Percentiles rank a stretch among this genome's conserved stretches.
Evolutionary conservation across 1,140 invertebrate species (phyloP).

Genomic region (Aphaenogaster rudis): DNA sequence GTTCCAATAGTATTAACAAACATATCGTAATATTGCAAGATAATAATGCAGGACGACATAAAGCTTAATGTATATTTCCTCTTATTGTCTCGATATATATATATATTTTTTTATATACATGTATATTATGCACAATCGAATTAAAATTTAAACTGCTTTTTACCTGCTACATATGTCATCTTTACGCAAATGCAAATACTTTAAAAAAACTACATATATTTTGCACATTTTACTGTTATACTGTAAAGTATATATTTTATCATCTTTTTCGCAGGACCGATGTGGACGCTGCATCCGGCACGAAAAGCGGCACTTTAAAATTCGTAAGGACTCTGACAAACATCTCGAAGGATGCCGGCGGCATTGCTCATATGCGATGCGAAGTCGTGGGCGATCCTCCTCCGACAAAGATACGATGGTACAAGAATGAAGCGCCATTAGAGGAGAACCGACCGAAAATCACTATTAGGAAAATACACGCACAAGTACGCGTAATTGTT

Average conservation of each 20-base stretch:
- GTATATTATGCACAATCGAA: background rate
- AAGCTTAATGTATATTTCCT: background rate
- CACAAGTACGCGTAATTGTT: slow-evolving; percentile 70
- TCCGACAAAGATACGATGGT: slow-evolving; percentile 90
- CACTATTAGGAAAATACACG: slow-evolving; percentile 85
- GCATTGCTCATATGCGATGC: slow-evolving; percentile 89
- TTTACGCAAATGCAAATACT: background rate
- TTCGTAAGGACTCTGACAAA: slow-evolving; percentile 88
- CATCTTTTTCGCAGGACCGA: slow-evolving; percentile 74
- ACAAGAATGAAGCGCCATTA: slow-evolving; percentile 90
- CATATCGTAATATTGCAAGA: background rate
- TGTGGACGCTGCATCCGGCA: slow-evolving; percentile 70
- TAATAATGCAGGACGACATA: background rate
- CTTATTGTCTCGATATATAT: background rate
- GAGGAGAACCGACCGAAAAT: slow-evolving; percentile 87
- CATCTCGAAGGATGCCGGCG: slow-evolving; percentile 89
- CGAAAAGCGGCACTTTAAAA: slow-evolving; percentile 82
- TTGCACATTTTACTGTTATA: background rate
- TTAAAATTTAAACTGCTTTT: background rate
- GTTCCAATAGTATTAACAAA: background rate
- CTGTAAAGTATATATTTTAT: slow-evolving; percentile 19
- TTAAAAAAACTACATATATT: background rate
- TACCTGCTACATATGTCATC: background rate
- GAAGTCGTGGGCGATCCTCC: slow-evolving; percentile 90
- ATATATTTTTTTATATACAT: no score